These are phyloP conservation scores for Nycticebus coucang DNA, from an alignment of 2,113 vertebrate species.

Conservation along the genomic window DNA sequence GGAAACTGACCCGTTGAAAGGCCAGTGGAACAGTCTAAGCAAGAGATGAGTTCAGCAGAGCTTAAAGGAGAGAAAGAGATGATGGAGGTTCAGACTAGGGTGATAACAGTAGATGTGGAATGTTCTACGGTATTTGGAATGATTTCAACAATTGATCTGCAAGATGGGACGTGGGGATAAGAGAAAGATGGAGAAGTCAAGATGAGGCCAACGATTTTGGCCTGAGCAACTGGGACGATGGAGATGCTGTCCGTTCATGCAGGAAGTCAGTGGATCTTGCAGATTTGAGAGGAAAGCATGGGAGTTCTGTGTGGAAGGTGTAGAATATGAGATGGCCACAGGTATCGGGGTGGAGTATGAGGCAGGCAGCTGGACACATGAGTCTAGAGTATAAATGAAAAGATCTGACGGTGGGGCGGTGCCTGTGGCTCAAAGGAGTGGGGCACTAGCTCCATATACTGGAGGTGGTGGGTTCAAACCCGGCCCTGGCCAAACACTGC, in stretches of 20 bases:
- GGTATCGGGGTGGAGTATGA: not conserved
- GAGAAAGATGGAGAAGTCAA: not conserved
- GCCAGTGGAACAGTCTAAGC: not conserved
- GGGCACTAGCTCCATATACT: no score
- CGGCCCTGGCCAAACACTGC: no score
- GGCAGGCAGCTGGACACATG: not conserved
- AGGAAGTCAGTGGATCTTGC: no score
- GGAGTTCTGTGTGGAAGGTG: not conserved
- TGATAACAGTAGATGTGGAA: fast-evolving
- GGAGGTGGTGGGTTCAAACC: no score
- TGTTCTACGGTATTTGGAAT: not conserved
- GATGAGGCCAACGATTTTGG: not conserved
- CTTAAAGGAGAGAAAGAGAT: not conserved
- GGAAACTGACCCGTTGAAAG: not conserved
- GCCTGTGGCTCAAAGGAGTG: no score
- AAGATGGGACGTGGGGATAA: not conserved
- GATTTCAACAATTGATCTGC: not conserved
- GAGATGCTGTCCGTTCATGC: not conserved
- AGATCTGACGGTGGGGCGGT: no score
- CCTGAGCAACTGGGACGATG: not conserved
- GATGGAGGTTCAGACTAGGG: not conserved
- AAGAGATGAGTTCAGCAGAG: not conserved
- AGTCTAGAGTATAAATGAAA: not conserved
- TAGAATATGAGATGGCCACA: not conserved
- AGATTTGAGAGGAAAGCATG: not conserved